Percentiles rank a stretch among this genome's conserved stretches.
Evolutionary conservation across 2,888 invertebrate species (phyloP).

Genomic region (Poecilus cupreus): DNA sequence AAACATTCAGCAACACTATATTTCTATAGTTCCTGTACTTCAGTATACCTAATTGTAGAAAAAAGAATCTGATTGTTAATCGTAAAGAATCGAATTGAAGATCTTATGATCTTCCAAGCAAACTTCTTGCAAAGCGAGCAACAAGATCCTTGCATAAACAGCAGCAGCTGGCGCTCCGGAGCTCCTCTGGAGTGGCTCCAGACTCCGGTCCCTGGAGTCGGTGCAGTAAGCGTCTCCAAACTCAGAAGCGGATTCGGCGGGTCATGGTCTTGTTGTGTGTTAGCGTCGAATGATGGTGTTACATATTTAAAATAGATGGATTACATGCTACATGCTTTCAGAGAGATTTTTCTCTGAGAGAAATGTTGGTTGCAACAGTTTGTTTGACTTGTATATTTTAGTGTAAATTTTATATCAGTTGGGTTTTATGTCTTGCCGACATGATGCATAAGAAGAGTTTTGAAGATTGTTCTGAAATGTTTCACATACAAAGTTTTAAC

Average conservation of each 20-base stretch:
- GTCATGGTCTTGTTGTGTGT: neutral
- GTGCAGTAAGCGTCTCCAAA: neutral
- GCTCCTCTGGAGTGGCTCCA: too few species aligned
- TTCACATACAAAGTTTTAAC: too few species aligned
- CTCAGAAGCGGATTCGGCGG: neutral
- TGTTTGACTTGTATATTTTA: conserved; percentile 9
- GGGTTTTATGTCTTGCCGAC: neutral
- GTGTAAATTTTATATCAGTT: conserved; percentile 10
- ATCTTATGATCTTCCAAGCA: too few species aligned
- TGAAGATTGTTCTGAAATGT: too few species aligned
- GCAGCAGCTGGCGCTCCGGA: too few species aligned
- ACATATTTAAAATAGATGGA: conserved; percentile 26
- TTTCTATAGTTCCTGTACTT: too few species aligned
- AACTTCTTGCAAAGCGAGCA: too few species aligned
- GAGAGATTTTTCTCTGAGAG: neutral
- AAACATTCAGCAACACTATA: too few species aligned
- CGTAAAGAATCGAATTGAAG: too few species aligned
- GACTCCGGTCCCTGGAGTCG: neutral
- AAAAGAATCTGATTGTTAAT: too few species aligned
- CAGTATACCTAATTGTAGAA: too few species aligned
- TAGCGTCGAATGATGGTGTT: conserved; percentile 20
- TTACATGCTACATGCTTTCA: conserved; percentile 3
- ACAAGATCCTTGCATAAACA: too few species aligned
- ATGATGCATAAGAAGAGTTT: neutral
- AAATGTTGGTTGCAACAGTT: conserved; percentile 3